A percentile compares a stretch with the other conserved stretches of the same genome.
These are phyloP conservation scores for Drosophila helvetica DNA, from an alignment of 2,888 invertebrate genomes.

Conservation along the genomic window DNA sequence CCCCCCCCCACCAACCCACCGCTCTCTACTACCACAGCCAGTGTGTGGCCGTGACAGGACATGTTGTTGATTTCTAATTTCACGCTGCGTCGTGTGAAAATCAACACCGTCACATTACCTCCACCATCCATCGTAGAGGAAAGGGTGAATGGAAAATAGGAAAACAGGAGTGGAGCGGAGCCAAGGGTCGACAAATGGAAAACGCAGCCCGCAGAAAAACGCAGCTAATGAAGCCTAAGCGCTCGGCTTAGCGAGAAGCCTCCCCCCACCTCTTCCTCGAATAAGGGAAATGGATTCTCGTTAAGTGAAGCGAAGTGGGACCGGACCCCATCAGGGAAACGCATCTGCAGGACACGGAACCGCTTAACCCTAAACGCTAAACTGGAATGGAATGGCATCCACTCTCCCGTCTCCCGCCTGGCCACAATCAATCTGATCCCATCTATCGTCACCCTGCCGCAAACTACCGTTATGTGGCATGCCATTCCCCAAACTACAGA, in stretches of 20 bases:
- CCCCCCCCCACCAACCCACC: neutral
- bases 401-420: constrained; percentile 27
- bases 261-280: neutral
- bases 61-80: constrained; percentile 78
- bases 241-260: constrained; percentile 22
- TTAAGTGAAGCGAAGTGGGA: neutral
- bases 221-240: constrained; percentile 64
- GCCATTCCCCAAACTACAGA: neutral
- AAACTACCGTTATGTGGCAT: constrained; percentile 45
- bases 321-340: neutral
- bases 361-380: constrained; percentile 21
- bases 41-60: constrained; percentile 41
- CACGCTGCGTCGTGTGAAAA: constrained; percentile 81
- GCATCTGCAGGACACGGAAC: neutral
- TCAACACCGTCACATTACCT: constrained; percentile 69
- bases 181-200: constrained; percentile 30
- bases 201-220: constrained; percentile 72
- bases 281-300: constrained; percentile 9
- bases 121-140: neutral
- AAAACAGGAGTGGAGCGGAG: neutral
- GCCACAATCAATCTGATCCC: constrained; percentile 36
- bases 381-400: neutral
- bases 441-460: constrained; percentile 36
- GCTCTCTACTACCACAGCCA: neutral
- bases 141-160: neutral